Conservation (phyloP, 2,888 invertebrate genomes). For the Saturnia pavonia region DNA sequence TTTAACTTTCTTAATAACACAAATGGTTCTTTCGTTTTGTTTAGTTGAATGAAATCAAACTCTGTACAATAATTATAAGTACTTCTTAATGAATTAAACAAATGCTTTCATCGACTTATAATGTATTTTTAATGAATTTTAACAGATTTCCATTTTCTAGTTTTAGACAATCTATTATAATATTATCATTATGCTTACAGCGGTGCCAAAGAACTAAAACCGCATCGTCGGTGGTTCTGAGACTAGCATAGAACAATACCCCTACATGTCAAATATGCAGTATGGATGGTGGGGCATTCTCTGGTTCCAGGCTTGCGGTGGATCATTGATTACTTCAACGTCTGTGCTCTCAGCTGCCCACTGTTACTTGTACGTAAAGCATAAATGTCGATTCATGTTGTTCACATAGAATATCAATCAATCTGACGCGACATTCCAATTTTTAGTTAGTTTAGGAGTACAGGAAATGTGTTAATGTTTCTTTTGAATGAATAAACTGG, state of each 20-base stretch:
- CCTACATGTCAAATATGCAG: conserved; percentile 60
- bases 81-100: not conserved
- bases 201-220: conserved; percentile 40
- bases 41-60: too few species aligned
- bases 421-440: not conserved
- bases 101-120: not conserved
- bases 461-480: too few species aligned
- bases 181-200: conserved; percentile 34
- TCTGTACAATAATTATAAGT: too few species aligned
- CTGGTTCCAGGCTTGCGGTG: conserved; percentile 55
- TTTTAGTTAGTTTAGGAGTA: not conserved
- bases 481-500: too few species aligned
- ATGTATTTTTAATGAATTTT: not conserved
- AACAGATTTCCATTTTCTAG: not conserved
- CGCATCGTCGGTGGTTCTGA: conserved; percentile 56
- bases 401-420: not conserved
- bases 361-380: conserved; percentile 47
- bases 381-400: not conserved
- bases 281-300: conserved; percentile 36
- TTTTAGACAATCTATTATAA: not conserved
- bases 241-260: conserved; percentile 49
- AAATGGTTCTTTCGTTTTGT: too few species aligned
- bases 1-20: too few species aligned
- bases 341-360: conserved; percentile 57
- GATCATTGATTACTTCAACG: conserved; percentile 45